Conservation (phyloP, 2,797 vertebrate genomes). For the Cirrhinus molitorella region DNA sequence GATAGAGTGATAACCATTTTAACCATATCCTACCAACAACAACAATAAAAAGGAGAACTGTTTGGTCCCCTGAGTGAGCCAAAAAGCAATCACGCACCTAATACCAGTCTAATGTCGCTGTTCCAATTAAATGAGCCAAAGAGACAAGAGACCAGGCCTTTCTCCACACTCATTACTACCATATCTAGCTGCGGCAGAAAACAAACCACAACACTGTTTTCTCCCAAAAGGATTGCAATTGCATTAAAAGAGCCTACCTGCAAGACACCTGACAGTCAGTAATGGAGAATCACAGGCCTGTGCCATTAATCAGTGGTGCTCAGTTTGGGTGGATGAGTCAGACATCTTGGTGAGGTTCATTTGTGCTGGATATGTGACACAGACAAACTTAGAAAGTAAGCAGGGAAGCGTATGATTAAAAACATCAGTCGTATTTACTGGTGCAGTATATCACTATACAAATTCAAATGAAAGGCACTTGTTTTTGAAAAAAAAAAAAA, state of each 20-base stretch:
- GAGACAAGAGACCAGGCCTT: conserved; percentile 23
- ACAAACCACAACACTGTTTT: conserved; percentile 15
- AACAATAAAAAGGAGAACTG: not conserved
- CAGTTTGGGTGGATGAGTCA: not conserved
- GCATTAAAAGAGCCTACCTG: conserved; percentile 49
- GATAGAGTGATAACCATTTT: conserved; percentile 13
- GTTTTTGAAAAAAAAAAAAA: not conserved
- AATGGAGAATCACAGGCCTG: conserved; percentile 26
- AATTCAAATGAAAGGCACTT: not conserved
- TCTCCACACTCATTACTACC: conserved; percentile 38
- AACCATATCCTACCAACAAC: not conserved
- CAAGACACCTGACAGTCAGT: conserved; percentile 52
- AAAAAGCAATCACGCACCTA: conserved; percentile 40
- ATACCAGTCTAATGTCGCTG: conserved; percentile 39
- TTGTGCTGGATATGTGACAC: not conserved
- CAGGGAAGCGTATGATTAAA: not conserved
- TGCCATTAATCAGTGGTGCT: conserved; percentile 24
- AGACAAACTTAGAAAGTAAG: not conserved
- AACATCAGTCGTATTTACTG: not conserved
- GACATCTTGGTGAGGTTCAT: not conserved
- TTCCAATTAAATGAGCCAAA: conserved; percentile 28
- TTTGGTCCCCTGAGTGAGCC: conserved; percentile 1
- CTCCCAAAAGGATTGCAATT: conserved; percentile 5
- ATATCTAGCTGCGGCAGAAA: conserved; percentile 24
- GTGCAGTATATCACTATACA: not conserved